These are phyloP conservation scores for Drosophila multiciliata DNA, from an alignment of 2,888 invertebrate genomes.

Conservation along the genomic window DNA sequence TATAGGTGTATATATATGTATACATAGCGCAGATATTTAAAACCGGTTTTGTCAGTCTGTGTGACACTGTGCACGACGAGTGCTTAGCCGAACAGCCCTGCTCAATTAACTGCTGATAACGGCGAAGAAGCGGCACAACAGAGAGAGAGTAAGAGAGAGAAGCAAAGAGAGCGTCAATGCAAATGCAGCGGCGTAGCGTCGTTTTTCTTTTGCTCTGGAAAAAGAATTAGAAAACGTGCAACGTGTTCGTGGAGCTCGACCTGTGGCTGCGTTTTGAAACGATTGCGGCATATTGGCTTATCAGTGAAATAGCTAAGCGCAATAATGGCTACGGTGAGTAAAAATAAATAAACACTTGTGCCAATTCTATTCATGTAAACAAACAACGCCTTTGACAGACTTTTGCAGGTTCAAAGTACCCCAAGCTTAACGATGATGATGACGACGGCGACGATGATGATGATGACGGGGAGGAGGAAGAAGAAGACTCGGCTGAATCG, in stretches of 20 bases:
- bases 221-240: constrained; percentile 69
- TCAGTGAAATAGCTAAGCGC: constrained; percentile 32
- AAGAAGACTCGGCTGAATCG: constrained; percentile 63
- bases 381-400: constrained; percentile 33
- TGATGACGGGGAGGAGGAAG: constrained; percentile 56
- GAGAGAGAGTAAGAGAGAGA: constrained; percentile 23
- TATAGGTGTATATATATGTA: neutral
- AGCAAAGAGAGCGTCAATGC: constrained; percentile 33
- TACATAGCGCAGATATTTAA: neutral
- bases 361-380: constrained; percentile 37
- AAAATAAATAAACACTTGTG: neutral
- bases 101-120: constrained; percentile 56
- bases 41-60: constrained; percentile 17
- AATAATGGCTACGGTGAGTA: constrained; percentile 62
- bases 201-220: constrained; percentile 58
- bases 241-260: constrained; percentile 59
- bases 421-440: constrained; percentile 26
- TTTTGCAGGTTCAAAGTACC: constrained; percentile 57
- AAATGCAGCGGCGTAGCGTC: constrained; percentile 72
- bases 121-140: constrained; percentile 73
- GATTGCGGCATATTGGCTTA: constrained; percentile 32
- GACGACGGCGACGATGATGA: constrained; percentile 9
- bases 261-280: constrained; percentile 23
- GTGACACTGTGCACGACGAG: constrained; percentile 43
- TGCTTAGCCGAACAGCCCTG: constrained; percentile 42